Percentiles rank a stretch among this genome's conserved stretches.
Evolutionary conservation across 1,140 invertebrate species (phyloP).

Genomic region (Drosophila pruinosa): DNA sequence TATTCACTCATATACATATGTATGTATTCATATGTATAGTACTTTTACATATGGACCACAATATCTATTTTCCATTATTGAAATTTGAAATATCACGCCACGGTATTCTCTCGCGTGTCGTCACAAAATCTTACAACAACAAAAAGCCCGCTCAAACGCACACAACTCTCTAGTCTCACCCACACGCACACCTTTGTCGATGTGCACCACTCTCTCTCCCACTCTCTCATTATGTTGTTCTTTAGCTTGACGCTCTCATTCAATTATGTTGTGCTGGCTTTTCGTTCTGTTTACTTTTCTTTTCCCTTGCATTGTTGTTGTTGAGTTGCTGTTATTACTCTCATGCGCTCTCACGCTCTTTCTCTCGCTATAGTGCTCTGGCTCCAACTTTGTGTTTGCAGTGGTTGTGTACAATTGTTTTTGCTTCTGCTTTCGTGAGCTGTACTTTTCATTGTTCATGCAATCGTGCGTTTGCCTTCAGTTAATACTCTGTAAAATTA

Average conservation of each 20-base stretch:
- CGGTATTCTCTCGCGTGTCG: conserved; percentile 21
- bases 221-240: not conserved
- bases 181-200: conserved; percentile 16
- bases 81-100: conserved; percentile 13
- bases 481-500: conserved; percentile 14
- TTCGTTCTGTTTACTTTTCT: conserved; percentile 40
- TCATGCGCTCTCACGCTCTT: not conserved
- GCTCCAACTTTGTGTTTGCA: conserved; percentile 46
- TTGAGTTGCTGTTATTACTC: conserved; percentile 26
- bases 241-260: conserved; percentile 18
- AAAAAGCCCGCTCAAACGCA: conserved; percentile 11
- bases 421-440: conserved; percentile 17
- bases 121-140: conserved; percentile 32
- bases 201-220: not conserved
- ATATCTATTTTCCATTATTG: not conserved
- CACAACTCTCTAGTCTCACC: conserved; percentile 5
- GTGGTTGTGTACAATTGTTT: conserved; percentile 11
- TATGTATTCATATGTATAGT: not conserved
- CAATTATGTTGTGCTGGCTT: conserved; percentile 37
- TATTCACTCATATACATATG: not conserved
- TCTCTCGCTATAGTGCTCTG: not conserved
- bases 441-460: conserved; percentile 21
- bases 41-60: not conserved
- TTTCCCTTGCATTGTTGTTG: conserved; percentile 22
- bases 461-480: conserved; percentile 40